A percentile compares a stretch with the other conserved stretches of the same genome.
Evolutionary conservation across 2,113 vertebrate genomes (phyloP).

Genomic region (Cavia aperea): DNA sequence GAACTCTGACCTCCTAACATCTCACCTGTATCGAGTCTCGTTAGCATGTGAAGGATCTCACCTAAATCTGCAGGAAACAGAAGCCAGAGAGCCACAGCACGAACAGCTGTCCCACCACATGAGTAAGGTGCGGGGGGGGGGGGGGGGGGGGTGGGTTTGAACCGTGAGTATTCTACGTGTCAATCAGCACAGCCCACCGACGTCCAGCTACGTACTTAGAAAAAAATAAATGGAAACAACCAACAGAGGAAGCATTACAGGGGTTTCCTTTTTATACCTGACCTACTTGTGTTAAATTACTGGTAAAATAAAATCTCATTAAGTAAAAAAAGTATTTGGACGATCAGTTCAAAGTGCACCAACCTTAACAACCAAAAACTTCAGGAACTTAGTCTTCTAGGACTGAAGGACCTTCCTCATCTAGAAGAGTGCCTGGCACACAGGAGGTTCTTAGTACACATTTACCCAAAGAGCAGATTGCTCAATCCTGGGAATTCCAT

Average conservation of each 20-base stretch:
- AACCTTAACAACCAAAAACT: constrained; percentile 16
- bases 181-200: constrained; percentile 6
- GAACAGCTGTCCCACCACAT: not conserved
- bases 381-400: not conserved
- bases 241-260: constrained; percentile 5
- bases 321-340: not conserved
- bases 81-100: not conserved
- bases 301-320: constrained; percentile 34
- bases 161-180: not conserved
- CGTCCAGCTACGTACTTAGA: not conserved
- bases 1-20: constrained; percentile 28
- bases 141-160: not conserved
- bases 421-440: not conserved
- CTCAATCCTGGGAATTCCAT: not conserved
- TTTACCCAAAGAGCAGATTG: not conserved
- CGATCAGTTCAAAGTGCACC: not conserved
- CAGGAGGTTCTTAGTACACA: not conserved
- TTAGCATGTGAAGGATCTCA: constrained; percentile 22
- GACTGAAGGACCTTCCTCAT: not conserved
- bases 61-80: not conserved
- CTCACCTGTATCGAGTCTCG: constrained; percentile 11
- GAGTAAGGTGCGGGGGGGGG: no score
- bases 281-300: not conserved
- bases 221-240: not conserved
- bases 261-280: not conserved